Base-by-base conservation (phyloP, 1,140 invertebrate species). In the Macrobrachium nipponense region DNA sequence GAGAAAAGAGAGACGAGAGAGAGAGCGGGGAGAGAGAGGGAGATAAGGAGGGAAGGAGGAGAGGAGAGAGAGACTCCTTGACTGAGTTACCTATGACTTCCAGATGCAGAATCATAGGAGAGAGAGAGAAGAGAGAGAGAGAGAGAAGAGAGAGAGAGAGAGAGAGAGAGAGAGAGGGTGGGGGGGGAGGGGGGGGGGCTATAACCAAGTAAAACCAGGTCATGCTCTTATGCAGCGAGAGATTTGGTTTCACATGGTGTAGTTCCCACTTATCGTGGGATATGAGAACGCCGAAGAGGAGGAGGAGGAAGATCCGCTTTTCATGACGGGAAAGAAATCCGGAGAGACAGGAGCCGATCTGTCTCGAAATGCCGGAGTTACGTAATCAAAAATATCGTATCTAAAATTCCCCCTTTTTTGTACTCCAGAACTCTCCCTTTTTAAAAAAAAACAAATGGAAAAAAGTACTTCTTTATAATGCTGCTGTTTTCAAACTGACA, bases 1-100 rank as follows among this genome's bases (percentile, higher is more conserved):
- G 64, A 66, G 64, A n/a, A n/a, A n/a, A 66, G 64, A 66, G 64
- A 66, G 64, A 66, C n/a, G 64, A 77, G 76, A 78, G 76, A 60
- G 58, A 61, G 58, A 27, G 76, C 61, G 76, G 20, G 23, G 18
- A 60, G 43, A 60, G 60, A 60, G 43, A 44, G 51, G 7, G 18
- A 60, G 58, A 78, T 43, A 27, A 44, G n/a, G 51, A 60, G 20
- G 18, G 60, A 60, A 27, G 59, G 51, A 60, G 76, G 14, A 17
- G 15, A 27, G 23, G 27, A 23, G 60, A 44, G 23, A 15, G 60
- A 61, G 76, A n/a, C n/a, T n/a, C n/a, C n/a, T n/a, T n/a, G n/a
- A n/a, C n/a, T n/a, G n/a, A n/a, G n/a, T n/a, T n/a, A n/a, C n/a
- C n/a, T n/a, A n/a, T n/a, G n/a, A n/a, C n/a, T n/a, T n/a, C n/a